phyloP scores from a whole-genome alignment of 2,113 vertebrate genomes.

The Bubo blakistoni region DNA sequence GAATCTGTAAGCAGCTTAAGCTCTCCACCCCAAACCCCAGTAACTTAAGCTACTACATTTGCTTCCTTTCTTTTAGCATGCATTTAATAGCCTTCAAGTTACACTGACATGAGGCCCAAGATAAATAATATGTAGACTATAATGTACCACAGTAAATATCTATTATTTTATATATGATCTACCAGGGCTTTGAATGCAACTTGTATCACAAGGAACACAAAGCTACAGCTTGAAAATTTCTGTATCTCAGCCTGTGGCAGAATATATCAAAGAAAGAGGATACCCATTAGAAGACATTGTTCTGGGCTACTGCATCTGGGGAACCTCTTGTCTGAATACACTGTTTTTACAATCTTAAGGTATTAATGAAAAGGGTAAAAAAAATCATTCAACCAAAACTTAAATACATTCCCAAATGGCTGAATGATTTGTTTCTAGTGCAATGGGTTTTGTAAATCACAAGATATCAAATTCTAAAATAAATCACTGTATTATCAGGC shows the following conservation, averaged over 20 bases:
- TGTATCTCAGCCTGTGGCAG: neutral
- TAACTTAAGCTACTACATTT: neutral
- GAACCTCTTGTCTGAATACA: neutral
- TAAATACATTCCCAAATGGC: neutral
- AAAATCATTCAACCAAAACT: neutral
- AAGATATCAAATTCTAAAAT: conserved; percentile 39
- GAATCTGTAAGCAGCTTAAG: neutral
- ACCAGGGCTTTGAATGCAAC: neutral
- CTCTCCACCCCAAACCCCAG: neutral
- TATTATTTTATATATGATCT: neutral
- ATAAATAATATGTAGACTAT: neutral
- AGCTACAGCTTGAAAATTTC: neutral
- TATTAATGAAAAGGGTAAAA: neutral
- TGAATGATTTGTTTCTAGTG: neutral
- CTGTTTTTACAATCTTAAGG: neutral
- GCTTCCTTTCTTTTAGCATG: neutral
- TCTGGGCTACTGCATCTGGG: neutral
- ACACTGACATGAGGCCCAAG: neutral
- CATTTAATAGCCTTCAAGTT: neutral
- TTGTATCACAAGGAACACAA: neutral
- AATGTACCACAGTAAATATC: neutral
- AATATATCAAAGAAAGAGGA: neutral
- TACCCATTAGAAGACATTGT: neutral
- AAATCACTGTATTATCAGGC: neutral
- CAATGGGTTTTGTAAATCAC: conserved; percentile 15